Evolutionary conservation across 2,113 vertebrate species (phyloP).

Genomic region (Crotalus viridis): DNA sequence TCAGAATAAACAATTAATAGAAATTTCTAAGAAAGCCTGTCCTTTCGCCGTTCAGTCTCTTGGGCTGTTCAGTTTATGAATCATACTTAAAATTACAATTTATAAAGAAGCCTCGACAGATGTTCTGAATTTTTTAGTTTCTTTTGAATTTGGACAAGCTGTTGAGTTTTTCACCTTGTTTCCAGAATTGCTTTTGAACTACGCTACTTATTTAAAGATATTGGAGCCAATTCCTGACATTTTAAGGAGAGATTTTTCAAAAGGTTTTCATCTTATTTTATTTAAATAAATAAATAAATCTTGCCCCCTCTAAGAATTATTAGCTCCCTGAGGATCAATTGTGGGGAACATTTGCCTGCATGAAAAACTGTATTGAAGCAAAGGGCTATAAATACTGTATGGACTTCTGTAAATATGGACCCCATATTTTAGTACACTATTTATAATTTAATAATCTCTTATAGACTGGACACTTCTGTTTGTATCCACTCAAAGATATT

Average conservation of each 20-base stretch:
- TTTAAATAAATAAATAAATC: neutral
- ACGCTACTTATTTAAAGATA: neutral
- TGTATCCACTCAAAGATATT: neutral
- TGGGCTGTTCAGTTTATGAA: neutral
- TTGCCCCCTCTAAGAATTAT: neutral
- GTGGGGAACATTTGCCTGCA: neutral
- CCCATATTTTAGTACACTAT: neutral
- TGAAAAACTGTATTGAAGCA: neutral
- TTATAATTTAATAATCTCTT: neutral
- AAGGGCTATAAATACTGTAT: neutral
- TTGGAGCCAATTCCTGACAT: neutral
- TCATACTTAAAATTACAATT: neutral
- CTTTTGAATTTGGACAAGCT: neutral
- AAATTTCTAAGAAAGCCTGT: too few relatives aligned
- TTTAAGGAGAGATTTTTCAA: neutral
- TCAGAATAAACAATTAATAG: too few relatives aligned
- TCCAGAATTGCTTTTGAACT: neutral
- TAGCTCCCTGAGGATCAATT: neutral
- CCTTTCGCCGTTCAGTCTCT: neutral
- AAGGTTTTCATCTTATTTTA: neutral
- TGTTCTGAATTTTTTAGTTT: neutral
- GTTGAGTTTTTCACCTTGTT: neutral
- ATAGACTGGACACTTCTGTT: neutral
- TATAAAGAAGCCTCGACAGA: neutral
- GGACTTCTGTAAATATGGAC: neutral